Base-by-base conservation (phyloP, 2,888 invertebrate species). In the Erebia aethiops region DNA sequence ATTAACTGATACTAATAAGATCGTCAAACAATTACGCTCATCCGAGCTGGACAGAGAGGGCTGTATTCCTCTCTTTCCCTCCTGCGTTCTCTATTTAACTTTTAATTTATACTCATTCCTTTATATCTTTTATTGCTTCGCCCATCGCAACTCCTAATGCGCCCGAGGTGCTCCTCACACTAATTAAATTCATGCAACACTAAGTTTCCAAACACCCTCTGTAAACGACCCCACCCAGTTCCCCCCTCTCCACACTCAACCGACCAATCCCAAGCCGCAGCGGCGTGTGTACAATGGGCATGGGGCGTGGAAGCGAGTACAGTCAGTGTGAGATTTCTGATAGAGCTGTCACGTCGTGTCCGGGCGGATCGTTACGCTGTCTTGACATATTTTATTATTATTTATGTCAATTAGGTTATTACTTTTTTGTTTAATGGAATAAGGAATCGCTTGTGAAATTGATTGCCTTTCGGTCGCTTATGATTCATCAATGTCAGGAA, bases 51-150 rank as follows among this genome's bases (percentile, higher is more conserved):
- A 74, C 84, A 81, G 81, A 76, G 84, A 80, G 80, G 72, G 77
- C 73, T 73, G 70, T 67, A 76, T 75, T 67, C 71, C 78, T 86
- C 86, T 82, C 87, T 71, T 84, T 87, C 84, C 70, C 81, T 72
- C 88, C 74, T 84, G 79, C 84, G 79, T 83, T 90, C 90, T 91
- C 92, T 93, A 92, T 93, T 93, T 93, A 93, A 93, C 92, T 93
- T 92, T 93, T 93, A 92, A 93, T 93, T 93, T 93, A 93, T 93
- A 92, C 92, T 93, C 92, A 93, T 93, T 92, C 92, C 93, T 93
- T 93, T 93, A 93, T 93, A 93, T 92, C 92, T 93, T 93, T 93
- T 93, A 93, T 93, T 93, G 93, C 92, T 91, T 92, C 91, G 90
- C 92, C 92, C 93, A 91, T 91, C 89, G 92, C 92, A 90, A 87